Percentiles rank a stretch among this genome's conserved stretches.
Evolutionary conservation across 35 echinoderm and acorn worm species (phyloP).

Genomic region (Apostichopus californicus): DNA sequence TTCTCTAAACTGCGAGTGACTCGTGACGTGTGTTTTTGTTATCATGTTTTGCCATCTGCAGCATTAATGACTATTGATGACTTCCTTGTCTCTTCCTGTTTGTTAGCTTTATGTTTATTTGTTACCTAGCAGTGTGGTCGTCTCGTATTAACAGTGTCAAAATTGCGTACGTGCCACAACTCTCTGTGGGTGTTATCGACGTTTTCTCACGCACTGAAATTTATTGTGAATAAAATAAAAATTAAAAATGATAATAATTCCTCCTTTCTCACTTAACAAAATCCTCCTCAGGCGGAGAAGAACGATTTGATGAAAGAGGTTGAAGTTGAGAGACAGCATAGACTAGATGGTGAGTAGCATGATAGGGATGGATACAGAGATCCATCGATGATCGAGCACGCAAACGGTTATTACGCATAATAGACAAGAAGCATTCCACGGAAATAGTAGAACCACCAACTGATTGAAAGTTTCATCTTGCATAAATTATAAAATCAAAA

Average conservation of each 20-base stretch:
- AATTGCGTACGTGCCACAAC: too few species aligned
- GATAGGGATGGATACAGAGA: neutral
- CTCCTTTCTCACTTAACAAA: too few species aligned
- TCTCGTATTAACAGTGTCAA: neutral
- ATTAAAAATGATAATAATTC: too few species aligned
- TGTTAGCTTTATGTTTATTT: neutral
- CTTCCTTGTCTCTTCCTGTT: neutral
- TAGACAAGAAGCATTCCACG: too few species aligned
- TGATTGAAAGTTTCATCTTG: too few species aligned
- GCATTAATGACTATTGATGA: neutral
- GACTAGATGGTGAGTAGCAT: slow-evolving; percentile 57
- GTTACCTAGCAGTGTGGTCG: neutral
- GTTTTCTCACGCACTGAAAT: too few species aligned
- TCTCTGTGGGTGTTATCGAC: too few species aligned
- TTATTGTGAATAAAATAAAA: neutral
- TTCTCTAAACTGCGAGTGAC: neutral
- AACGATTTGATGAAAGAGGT: slow-evolving; percentile 75
- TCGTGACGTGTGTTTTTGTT: neutral
- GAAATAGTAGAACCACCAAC: too few species aligned
- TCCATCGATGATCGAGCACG: too few species aligned
- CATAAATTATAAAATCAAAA: too few species aligned
- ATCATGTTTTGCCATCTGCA: neutral
- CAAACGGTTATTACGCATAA: too few species aligned
- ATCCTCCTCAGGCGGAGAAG: slow-evolving; percentile 74
- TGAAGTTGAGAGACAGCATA: slow-evolving; percentile 69